Evolutionary conservation across 1,140 invertebrate species (phyloP), one percentile per base, ranked within the genome.

Genomic region (Rhagoletis zephyria): DNA sequence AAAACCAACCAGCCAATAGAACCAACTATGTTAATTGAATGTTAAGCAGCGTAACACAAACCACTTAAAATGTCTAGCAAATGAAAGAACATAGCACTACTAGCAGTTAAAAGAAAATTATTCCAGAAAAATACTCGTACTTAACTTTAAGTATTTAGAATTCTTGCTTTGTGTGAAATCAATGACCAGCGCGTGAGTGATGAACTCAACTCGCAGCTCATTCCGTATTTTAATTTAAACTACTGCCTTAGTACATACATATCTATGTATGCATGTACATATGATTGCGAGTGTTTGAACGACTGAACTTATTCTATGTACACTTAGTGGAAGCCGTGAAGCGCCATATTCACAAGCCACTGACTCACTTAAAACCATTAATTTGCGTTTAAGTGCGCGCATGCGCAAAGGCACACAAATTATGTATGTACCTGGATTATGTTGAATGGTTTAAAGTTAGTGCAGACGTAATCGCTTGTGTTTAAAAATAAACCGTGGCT

Each of bases 401-500:
- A 77, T 77, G 70, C n/a, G 74, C 48, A 81, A 30, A n/a, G 16
- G 48, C n/a, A 1, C 48, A 56, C n/a, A 81, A 56, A 81, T 81
- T 56, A 12, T 81, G 30, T 30, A 30, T 30, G 30, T 30, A 30
- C 30, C 2, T 51, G 42, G 16, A 19, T 16, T 9, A 19, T 16
- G 42, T 81, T 19, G 42, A 19, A 30, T 81, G 16, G 42, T 59
- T 81, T 56, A 4, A 81, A 81, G 48, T 56, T 0, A 10, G 42
- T 12, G 45, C 48, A 30, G 56, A 81, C 74, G 48, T 81, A 81
- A 51, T 81, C 48, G 74, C n/a, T 81, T 19, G 3, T 81, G n/a
- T 30, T 56, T 81, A 56, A 81, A 81, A 56, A 81, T 81, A 81
- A 81, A 56, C 56, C 10, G 16, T 56, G 7, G 74, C 51, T 56